phyloP scores from a whole-genome alignment of 1,140 invertebrate species.

The Tetramorium alpestre region DNA sequence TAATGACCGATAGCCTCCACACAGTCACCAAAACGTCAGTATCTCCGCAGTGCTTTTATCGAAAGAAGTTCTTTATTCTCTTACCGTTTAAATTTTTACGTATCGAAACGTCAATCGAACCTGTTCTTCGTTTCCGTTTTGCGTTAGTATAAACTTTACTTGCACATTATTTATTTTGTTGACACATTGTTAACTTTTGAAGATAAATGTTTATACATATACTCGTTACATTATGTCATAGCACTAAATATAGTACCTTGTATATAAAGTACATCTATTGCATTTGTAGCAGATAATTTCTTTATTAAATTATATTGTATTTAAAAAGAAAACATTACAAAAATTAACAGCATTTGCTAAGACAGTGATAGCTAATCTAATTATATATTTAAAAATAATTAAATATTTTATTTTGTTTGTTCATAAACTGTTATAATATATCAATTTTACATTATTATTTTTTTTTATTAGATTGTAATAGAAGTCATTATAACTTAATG shows the following conservation, averaged over 20 bases:
- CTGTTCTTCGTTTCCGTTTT: not conserved
- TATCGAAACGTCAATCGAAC: constrained; percentile 34
- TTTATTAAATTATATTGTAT: not conserved
- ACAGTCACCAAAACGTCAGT: constrained; percentile 36
- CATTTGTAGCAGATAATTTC: not conserved
- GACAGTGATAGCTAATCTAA: not conserved
- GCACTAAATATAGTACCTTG: not conserved
- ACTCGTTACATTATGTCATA: not conserved
- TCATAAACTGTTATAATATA: not conserved
- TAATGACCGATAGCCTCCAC: constrained; percentile 47
- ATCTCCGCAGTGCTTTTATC: constrained; percentile 18
- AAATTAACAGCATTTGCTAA: not conserved
- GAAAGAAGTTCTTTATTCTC: constrained; percentile 19
- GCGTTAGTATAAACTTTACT: not conserved
- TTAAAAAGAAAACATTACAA: not conserved
- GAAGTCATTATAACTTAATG: not conserved
- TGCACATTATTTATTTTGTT: constrained; percentile 19
- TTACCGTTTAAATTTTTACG: constrained; percentile 35
- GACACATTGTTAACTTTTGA: not conserved
- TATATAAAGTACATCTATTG: not conserved
- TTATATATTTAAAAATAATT: not conserved
- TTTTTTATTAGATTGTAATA: not conserved
- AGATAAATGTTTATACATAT: not conserved
- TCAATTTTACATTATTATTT: not conserved
- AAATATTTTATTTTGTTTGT: not conserved